phyloP scores from a whole-genome alignment of 2,888 invertebrate species.

The Volucella inanis region DNA sequence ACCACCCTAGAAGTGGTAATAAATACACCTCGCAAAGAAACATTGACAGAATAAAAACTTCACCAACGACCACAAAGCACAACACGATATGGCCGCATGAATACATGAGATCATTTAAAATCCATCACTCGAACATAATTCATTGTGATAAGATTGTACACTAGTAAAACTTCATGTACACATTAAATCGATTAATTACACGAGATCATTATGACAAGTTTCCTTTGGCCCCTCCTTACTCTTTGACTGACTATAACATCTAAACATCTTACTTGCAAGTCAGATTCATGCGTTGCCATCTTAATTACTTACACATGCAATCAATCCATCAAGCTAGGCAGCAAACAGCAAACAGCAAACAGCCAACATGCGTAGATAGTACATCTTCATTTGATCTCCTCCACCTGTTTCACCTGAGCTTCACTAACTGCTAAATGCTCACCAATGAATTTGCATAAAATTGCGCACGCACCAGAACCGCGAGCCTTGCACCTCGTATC shows the following conservation, averaged over 20 bases:
- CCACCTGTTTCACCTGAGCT: conserved; percentile 33
- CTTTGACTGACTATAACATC: background rate
- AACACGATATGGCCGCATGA: background rate
- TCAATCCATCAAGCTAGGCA: conserved; percentile 61
- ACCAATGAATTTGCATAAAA: conserved; percentile 63
- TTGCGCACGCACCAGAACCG: conserved; percentile 10
- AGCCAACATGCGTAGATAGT: conserved; percentile 65
- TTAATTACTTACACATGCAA: conserved; percentile 66
- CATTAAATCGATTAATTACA: conserved; percentile 72
- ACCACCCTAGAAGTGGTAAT: no score
- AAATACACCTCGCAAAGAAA: conserved; percentile 23
- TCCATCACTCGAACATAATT: conserved; percentile 65
- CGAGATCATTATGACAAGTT: conserved; percentile 68
- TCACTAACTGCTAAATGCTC: conserved; percentile 41
- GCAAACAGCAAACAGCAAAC: conserved; percentile 1
- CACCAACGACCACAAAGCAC: conserved; percentile 44
- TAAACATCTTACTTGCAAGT: conserved; percentile 30
- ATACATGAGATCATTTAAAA: conserved; percentile 53
- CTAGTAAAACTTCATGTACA: conserved; percentile 62
- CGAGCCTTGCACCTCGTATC: no score
- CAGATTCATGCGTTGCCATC: conserved; percentile 40
- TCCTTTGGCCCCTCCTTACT: conserved; percentile 29
- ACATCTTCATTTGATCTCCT: conserved; percentile 55
- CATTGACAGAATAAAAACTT: conserved; percentile 30
- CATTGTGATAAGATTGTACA: conserved; percentile 70